Evolutionary conservation across 2,888 invertebrate genomes (phyloP).

Genomic region (Drosophila anomelani): DNA sequence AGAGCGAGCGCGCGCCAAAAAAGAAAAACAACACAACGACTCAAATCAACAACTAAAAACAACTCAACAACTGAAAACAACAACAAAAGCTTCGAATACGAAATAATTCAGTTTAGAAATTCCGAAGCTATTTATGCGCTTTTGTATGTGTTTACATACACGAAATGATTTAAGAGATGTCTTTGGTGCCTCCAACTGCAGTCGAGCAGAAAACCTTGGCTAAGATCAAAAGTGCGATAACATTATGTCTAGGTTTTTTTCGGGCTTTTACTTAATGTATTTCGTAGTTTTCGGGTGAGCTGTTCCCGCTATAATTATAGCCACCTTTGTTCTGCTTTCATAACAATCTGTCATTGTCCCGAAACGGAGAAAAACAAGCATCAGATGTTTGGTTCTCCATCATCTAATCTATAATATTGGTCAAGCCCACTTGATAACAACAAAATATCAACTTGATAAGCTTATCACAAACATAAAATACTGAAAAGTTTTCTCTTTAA

Average conservation of each 20-base stretch:
- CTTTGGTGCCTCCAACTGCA: conserved; percentile 14
- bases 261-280: background rate
- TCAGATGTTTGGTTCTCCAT: background rate
- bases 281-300: conserved; percentile 1
- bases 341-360: background rate
- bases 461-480: background rate
- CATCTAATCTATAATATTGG: conserved; percentile 14
- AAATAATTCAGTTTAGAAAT: conserved; percentile 50
- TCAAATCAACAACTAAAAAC: conserved; percentile 46
- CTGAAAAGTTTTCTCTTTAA: background rate
- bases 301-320: conserved; percentile 2
- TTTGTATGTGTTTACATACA: background rate
- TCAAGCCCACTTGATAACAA: background rate
- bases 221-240: conserved; percentile 31
- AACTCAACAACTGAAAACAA: conserved; percentile 29
- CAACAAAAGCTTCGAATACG: conserved; percentile 14
- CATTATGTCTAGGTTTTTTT: conserved; percentile 4
- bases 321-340: conserved; percentile 7
- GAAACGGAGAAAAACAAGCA: conserved; percentile 1
- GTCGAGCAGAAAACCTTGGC: conserved; percentile 26
- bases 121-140: conserved; percentile 4
- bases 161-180: conserved; percentile 4
- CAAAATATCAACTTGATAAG: background rate
- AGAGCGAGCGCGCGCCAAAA: conserved; percentile 24
- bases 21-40: conserved; percentile 47